A percentile compares a stretch with the other conserved stretches of the same genome.
Conservation (phyloP, 2,797 vertebrate species). For the Taenioides sp. region DNA sequence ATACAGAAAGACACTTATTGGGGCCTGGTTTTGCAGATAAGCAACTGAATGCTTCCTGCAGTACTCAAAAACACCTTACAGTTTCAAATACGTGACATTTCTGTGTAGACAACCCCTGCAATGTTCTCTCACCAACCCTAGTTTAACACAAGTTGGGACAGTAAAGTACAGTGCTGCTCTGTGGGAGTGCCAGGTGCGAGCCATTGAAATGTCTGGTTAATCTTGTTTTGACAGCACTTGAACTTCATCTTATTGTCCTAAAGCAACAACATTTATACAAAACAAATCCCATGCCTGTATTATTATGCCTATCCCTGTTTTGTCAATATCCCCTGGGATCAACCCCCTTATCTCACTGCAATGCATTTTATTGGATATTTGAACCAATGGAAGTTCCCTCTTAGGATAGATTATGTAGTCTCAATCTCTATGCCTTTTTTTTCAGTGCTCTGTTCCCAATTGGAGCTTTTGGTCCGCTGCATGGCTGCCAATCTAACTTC, state of each 20-base stretch:
- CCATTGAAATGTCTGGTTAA: conserved; percentile 28
- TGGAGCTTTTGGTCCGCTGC: conserved; percentile 59
- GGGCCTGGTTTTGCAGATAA: conserved; percentile 52
- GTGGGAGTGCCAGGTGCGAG: conserved; percentile 39
- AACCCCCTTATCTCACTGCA: conserved; percentile 20
- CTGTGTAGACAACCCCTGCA: conserved; percentile 1
- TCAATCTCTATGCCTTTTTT: conserved; percentile 60
- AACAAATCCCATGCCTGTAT: not conserved
- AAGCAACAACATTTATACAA: conserved; percentile 1
- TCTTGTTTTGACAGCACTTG: conserved; percentile 37
- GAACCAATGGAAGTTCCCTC: conserved; percentile 18
- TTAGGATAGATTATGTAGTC: conserved; percentile 70
- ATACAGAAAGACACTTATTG: not conserved
- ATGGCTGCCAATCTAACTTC: conserved; percentile 54
- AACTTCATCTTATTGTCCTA: conserved; percentile 5
- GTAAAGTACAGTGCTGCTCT: not conserved
- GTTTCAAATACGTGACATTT: not conserved
- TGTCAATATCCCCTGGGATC: conserved; percentile 25
- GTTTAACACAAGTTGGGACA: conserved; percentile 7
- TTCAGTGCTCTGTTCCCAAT: conserved; percentile 80
- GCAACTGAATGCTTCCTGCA: not conserved
- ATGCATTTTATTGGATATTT: conserved; percentile 25
- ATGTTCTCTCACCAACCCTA: not conserved
- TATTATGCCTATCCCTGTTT: not conserved
- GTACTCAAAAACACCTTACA: not conserved